Base-by-base conservation (phyloP, 2,797 vertebrate genomes). In the Sebastes nivosus region DNA sequence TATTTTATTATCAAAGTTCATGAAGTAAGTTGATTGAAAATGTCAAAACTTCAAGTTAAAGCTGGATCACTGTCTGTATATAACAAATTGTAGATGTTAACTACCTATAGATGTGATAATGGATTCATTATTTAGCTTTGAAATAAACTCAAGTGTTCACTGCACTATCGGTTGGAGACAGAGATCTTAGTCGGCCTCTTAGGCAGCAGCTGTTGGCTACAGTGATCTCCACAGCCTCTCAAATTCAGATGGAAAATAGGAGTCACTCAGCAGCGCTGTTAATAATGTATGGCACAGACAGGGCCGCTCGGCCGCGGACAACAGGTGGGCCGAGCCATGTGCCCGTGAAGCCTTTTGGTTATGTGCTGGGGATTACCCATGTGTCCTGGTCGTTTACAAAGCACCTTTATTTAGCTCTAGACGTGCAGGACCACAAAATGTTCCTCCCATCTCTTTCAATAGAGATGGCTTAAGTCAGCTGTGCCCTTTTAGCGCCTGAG, bases 331-430 rank as follows among this genome's bases (percentile, higher is more conserved):
- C 29, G 50, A 86, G 91, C 81, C 90, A 88, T 90, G 93, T 85
- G 79, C 86, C 85, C 85, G 32, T 72, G 87, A 83, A 88, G 87
- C 82, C 84, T 86, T 87, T 81, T 85, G 83, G 87, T 85, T 86
- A 86, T 90, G 84, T 89, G 89, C 87, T 81, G 75, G 82, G 85
- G 92, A 94, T 95, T 90, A 94, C 83, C 89, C 93, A 87, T 90
- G 92, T 93, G 93, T 89, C 87, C 91, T 69, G 85, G 75, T 87
- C 88, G 92, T 93, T 94, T 92, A 94, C 90, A 95, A 95, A 96
- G 93, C 86, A 85, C 88, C 94, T 95, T 95, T 95, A 95, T 95
- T 95, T 95, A 95, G 94, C 91, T 83, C 73, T 74, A 60, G 68
- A 76, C 92, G 79, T 76, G 76, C 84, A 69, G 50, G 50, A 69